Conservation (phyloP, 1,140 invertebrate genomes). For the Dinoponera quadriceps region DNA sequence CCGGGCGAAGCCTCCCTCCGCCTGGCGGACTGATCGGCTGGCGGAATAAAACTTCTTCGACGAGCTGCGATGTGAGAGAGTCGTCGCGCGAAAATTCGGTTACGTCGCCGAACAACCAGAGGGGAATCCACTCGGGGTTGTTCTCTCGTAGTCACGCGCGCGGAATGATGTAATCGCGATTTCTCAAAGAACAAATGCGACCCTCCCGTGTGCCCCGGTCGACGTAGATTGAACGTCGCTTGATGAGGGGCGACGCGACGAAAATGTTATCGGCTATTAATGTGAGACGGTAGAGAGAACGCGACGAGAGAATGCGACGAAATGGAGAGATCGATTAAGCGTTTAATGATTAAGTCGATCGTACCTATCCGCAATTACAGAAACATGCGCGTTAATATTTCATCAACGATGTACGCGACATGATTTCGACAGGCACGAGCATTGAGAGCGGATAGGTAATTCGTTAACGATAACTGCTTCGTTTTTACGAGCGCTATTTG, state of each 20-base stretch:
- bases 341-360: too few species aligned
- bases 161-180: too few species aligned
- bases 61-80: slow-evolving; percentile 44
- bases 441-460: neutral
- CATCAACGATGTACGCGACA: neutral
- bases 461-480: neutral
- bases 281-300: too few species aligned
- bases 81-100: slow-evolving; percentile 18
- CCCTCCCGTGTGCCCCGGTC: too few species aligned
- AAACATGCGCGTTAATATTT: slow-evolving; percentile 32
- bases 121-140: neutral
- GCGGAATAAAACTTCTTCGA: slow-evolving; percentile 20
- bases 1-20: slow-evolving; percentile 26
- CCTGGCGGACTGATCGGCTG: slow-evolving; percentile 42
- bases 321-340: too few species aligned
- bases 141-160: neutral
- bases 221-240: too few species aligned
- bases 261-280: too few species aligned
- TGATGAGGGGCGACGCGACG: too few species aligned
- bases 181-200: too few species aligned
- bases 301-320: too few species aligned
- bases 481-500: neutral
- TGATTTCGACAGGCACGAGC: neutral
- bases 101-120: neutral
- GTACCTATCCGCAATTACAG: neutral